These are phyloP conservation scores for Podarcis muralis DNA, from an alignment of 2,113 vertebrate genomes.

Conservation along the genomic window DNA sequence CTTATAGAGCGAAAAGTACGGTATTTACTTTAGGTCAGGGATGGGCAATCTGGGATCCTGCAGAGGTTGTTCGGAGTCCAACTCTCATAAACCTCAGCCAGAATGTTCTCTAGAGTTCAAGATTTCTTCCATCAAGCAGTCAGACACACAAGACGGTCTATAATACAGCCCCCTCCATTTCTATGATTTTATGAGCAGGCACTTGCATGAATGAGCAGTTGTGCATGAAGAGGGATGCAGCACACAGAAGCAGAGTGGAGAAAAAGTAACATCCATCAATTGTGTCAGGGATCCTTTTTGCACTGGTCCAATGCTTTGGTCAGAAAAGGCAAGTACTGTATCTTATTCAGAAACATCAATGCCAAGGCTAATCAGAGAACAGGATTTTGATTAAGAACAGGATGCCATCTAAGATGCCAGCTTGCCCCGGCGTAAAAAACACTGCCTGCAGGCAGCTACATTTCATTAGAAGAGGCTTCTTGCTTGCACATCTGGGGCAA, in stretches of 20 bases:
- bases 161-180: too few relatives aligned
- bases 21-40: too few relatives aligned
- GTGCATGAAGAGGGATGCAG: neutral
- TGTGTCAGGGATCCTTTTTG: too few relatives aligned
- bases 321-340: neutral
- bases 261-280: neutral
- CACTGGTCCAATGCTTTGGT: neutral
- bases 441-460: neutral
- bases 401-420: neutral
- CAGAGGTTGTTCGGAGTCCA: too few relatives aligned
- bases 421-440: neutral
- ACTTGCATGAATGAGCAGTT: neutral
- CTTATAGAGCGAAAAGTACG: too few relatives aligned
- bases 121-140: too few relatives aligned
- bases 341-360: neutral
- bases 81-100: too few relatives aligned
- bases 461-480: neutral
- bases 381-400: neutral
- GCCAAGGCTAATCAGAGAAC: neutral
- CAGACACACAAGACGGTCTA: too few relatives aligned
- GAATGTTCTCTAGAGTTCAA: too few relatives aligned
- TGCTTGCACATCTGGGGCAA: too few relatives aligned
- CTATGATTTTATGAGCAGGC: neutral
- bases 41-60: too few relatives aligned
- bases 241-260: neutral